Evolutionary conservation across 2,113 vertebrate species (phyloP).

Genomic region (Pionites leucogaster): DNA sequence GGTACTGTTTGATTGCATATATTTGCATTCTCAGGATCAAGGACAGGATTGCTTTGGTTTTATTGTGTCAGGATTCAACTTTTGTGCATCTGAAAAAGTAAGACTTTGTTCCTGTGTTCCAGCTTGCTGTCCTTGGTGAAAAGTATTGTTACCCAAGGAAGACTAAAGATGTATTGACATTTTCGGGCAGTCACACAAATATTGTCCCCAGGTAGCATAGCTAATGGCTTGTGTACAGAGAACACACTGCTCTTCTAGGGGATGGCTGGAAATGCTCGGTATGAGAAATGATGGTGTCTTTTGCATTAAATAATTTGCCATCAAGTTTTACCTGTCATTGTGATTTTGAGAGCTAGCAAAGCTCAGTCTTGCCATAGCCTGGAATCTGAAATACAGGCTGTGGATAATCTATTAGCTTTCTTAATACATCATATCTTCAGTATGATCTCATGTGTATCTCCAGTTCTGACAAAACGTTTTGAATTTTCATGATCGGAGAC

Average conservation of each 20-base stretch:
- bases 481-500: not conserved
- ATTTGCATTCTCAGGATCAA: not conserved
- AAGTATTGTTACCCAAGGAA: not conserved
- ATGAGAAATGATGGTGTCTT: not conserved
- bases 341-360: not conserved
- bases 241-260: not conserved
- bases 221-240: not conserved
- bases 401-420: not conserved
- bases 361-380: not conserved
- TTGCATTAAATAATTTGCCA: not conserved
- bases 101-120: not conserved
- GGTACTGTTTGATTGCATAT: not conserved
- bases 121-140: not conserved
- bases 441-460: not conserved
- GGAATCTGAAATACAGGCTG: not conserved
- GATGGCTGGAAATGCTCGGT: not conserved
- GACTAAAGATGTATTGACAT: conserved; percentile 1
- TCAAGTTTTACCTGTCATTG: not conserved
- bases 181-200: conserved; percentile 12
- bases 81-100: not conserved
- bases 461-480: not conserved
- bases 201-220: not conserved
- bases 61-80: not conserved
- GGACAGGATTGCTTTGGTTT: not conserved
- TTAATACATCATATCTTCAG: not conserved